Evolutionary conservation across 2,888 invertebrate species (phyloP), one percentile per base, ranked within the genome.

Genomic region (Sthenelais limicola): DNA sequence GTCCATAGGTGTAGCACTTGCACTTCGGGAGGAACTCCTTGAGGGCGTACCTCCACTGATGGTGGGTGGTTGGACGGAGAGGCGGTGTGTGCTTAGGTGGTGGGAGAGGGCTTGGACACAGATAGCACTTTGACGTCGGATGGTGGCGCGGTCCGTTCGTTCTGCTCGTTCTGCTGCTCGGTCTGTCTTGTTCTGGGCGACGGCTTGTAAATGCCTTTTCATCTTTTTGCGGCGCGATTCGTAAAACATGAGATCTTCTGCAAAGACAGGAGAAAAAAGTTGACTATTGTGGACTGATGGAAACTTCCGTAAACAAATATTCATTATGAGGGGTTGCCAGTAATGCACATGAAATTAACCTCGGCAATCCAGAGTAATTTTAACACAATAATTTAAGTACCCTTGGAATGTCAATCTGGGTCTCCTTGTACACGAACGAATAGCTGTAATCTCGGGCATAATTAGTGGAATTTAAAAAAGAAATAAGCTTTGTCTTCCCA

Each of bases 171-270:
- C 26, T 28, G 35, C 26, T 7, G 21, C 43, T 3, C 68, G 54
- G 38, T 26, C 28, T n/a, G 15, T 18, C 3, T 43, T 9, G 24
- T 38, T 43, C 21, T 47, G 47, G 7, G 62, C 54, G 1, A 47
- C 72, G 24, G 69, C 72, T 47, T 51, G 72, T 56, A 48, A 66
- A 26, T 74, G 74, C 2, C 71, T 68, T 26, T 28, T 74, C 26
- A 49, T 43, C 32, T 67, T 72, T 21, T 49, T 28, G 7, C 68
- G 5, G 3, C 68, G 68, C 5, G 74, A 74, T 43, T 76, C 76
- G 68, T 47, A 72, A 35, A 76, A 76, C 32, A 76, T 54, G 21
- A 43, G 58, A n/a, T 74, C 71, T 18, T 76, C 76, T 76, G 76
- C 15, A 62, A 58, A 28, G 24, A 43, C 4, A 35, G 35, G 48